phyloP scores from a whole-genome alignment of 2,888 invertebrate genomes.

The Brenthis daphne region DNA sequence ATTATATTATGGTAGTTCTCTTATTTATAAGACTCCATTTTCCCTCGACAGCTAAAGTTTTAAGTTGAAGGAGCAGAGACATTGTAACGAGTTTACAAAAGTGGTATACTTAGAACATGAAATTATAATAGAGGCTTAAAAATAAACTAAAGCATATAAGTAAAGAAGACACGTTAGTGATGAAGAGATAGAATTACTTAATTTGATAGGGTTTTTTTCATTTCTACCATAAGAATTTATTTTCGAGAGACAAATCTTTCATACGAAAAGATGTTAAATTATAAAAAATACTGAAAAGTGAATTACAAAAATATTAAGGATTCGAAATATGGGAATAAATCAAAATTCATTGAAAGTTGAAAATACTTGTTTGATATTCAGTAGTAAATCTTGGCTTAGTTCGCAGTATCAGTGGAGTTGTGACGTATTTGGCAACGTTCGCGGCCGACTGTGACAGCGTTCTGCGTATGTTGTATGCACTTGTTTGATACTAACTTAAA shows the following conservation, averaged over 20 bases:
- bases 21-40: constrained; percentile 11
- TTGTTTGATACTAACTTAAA: constrained; percentile 40
- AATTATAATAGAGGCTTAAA: too few relatives aligned
- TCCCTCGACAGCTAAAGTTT: constrained; percentile 2
- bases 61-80: neutral
- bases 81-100: constrained; percentile 1
- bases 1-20: constrained; percentile 18
- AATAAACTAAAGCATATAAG: too few relatives aligned
- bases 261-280: neutral
- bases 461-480: constrained; percentile 44
- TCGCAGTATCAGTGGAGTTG: constrained; percentile 55
- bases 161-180: too few relatives aligned
- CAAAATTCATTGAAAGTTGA: constrained; percentile 19
- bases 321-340: constrained; percentile 14
- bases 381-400: constrained; percentile 36
- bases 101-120: constrained; percentile 6
- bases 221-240: neutral
- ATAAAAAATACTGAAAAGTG: constrained; percentile 7
- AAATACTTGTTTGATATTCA: constrained; percentile 24
- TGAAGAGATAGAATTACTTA: too few relatives aligned
- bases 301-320: constrained; percentile 11
- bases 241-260: constrained; percentile 10
- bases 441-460: constrained; percentile 74
- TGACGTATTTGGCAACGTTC: constrained; percentile 76
- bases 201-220: too few relatives aligned